Evolutionary conservation across 1,140 invertebrate genomes (phyloP), one percentile per base, ranked within the genome.

Genomic region (Bombus soroeensis): DNA sequence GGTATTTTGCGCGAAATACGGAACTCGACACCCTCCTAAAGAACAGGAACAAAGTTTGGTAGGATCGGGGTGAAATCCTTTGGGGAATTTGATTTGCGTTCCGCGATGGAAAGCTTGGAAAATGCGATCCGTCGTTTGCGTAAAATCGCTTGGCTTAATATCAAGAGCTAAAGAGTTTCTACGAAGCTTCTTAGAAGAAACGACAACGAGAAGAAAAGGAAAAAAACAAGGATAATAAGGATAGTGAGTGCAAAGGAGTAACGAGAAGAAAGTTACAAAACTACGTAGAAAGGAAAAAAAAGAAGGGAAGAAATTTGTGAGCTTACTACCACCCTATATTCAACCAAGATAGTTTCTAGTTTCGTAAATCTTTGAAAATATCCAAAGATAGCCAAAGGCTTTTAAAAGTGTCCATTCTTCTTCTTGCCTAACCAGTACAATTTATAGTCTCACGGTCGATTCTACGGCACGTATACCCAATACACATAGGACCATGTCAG

Each of bases 401-500:
- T 22, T 68, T 68, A 37, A 37, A 68, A 37, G 66, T 68, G 18
- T 68, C 66, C 34, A 64, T 59, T 43, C 41, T 78, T 53, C 64
- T 80, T 80, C 47, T 70, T 53, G 32, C 41, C 6, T 25, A n/a
- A n/a, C 41, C 41, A 25, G 9, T 28, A 39, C 41, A 70, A 68
- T 70, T 80, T 80, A 80, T 80, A 37, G 64, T 70, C 22, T n/a
- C 10, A 70, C 77, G 41, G 25, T 39, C 25, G 43, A 28, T 34
- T 37, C 32, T 32, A 10, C 28, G 25, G 15, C 62, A 13, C 59
- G 68, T 70, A 86, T 88, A 89, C 89, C 89, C 73, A 62, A 86
- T 88, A 89, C 90, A 88, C 73, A 47, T 88, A 90, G 91, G 87
- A 89, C 81, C 18, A 10, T 25, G 9, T 28, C 8, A 83, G 43